Base-by-base conservation (phyloP, 2,888 invertebrate species). In the Iselma pallidipennis region DNA sequence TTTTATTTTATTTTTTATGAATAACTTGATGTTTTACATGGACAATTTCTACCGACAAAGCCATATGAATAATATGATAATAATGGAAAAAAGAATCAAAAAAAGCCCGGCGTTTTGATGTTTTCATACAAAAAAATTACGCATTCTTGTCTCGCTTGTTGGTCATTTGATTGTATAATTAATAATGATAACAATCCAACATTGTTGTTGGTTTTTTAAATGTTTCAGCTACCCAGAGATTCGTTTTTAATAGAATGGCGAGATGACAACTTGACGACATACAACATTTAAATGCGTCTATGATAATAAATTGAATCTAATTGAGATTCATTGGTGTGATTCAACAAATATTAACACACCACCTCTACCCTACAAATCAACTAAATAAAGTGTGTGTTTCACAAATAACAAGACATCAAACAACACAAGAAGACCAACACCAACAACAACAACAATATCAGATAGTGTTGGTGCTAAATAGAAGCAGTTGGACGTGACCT, bases 41-140 rank as follows among this genome's bases (percentile, higher is more conserved):
- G 45, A 45, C 42, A 52, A 55, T 61, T 61, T 25, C n/a, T 53
- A 59, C 69, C 69, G 67, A 66, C 69, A 69, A 69, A 69, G 69
- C 31, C 37, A 59, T 63, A 60, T 64, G 53, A 56, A 60, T 42
- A n/a, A n/a, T n/a, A n/a, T 42, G 9, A 10, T 9, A 19, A 42
- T 19, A 12, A 33, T n/a, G 14, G 2, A 33, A 5, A 37, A 45
- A 45, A 10, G 5, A 45, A 4, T 10, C 1, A 45, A 45, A 19
- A 16, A 45, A 45, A 45, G 3, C 21, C 21, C 45, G 45, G 45
- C 21, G n/a, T 37, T 37, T 37, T 37, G 37, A 45, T 21, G 10
- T 45, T 45, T 12, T 45, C 5, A 16, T 37, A 37, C 4, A 23
- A 42, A 42, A 23, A 21, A 4, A 45, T 45, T 45, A 23, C 45